Percentiles rank a stretch among this genome's conserved stretches.
phyloP scores from a whole-genome alignment of 1,140 invertebrate genomes.

The Eurosta solidaginis region DNA sequence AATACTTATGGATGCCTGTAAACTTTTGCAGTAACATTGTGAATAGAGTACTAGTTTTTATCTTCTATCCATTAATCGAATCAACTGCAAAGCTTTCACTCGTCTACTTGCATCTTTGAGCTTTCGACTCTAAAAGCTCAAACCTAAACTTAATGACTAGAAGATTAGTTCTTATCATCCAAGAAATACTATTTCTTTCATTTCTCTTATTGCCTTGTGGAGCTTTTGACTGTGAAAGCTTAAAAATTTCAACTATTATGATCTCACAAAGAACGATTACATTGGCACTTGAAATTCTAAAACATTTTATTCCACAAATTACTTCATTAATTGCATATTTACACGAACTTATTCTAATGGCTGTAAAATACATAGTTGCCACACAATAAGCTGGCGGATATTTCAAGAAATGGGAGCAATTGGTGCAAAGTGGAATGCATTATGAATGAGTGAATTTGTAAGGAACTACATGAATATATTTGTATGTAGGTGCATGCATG shows the following conservation, averaged over 20 bases:
- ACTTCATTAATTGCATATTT: background rate
- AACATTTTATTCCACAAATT: background rate
- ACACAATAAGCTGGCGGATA: background rate
- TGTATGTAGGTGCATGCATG: background rate
- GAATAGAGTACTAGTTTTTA: no score
- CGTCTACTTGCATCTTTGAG: background rate
- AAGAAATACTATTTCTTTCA: no score
- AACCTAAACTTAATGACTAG: no score
- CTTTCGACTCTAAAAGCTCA: no score
- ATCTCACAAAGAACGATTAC: no score
- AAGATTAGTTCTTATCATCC: no score
- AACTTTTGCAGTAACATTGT: no score
- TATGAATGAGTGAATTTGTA: background rate
- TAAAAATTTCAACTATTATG: background rate
- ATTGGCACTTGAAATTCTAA: no score
- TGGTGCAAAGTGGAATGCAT: background rate
- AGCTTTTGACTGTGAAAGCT: background rate
- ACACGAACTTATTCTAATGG: background rate
- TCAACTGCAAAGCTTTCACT: background rate
- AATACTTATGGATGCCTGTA: no score
- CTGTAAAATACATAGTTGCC: background rate
- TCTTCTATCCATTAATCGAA: no score
- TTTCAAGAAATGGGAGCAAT: background rate
- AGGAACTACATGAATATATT: background rate
- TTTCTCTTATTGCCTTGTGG: background rate